These are phyloP conservation scores for Phthorimaea operculella DNA, from an alignment of 1,140 invertebrate species.

Conservation along the genomic window DNA sequence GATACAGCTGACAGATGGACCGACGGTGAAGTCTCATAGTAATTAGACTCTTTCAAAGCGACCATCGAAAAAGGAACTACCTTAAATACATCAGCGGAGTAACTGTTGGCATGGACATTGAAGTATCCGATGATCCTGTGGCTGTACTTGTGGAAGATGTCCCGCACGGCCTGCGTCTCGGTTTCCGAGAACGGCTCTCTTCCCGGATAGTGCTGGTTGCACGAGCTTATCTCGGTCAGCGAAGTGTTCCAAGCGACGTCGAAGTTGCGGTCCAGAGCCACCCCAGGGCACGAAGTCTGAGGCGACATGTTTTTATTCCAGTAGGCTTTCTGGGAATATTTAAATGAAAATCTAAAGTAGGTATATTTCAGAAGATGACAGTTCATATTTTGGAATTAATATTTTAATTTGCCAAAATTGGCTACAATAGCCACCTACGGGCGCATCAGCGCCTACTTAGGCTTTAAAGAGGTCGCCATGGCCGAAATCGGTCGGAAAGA, in stretches of 20 bases:
- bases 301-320: constrained; percentile 71
- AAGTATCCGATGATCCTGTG: constrained; percentile 49
- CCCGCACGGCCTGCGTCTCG: constrained; percentile 72
- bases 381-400: too few species aligned
- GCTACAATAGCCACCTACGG: too few species aligned
- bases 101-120: constrained; percentile 37
- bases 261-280: constrained; percentile 75
- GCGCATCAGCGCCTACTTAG: too few species aligned
- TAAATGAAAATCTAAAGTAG: too few species aligned
- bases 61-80: constrained; percentile 14
- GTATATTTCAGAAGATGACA: too few species aligned
- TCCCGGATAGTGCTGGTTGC: constrained; percentile 78
- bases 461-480: too few species aligned
- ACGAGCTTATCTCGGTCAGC: constrained; percentile 69
- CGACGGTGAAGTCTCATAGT: too few species aligned
- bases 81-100: constrained; percentile 25
- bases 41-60: too few species aligned
- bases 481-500: too few species aligned
- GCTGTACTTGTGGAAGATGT: constrained; percentile 53
- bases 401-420: too few species aligned
- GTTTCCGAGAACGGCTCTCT: constrained; percentile 77
- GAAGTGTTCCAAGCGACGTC: constrained; percentile 71
- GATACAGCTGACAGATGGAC: too few species aligned
- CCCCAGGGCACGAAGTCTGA: constrained; percentile 67
- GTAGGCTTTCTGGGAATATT: constrained; percentile 10